Evolutionary conservation across 2,797 vertebrate species (phyloP).

Genomic region (Sylvia borin): DNA sequence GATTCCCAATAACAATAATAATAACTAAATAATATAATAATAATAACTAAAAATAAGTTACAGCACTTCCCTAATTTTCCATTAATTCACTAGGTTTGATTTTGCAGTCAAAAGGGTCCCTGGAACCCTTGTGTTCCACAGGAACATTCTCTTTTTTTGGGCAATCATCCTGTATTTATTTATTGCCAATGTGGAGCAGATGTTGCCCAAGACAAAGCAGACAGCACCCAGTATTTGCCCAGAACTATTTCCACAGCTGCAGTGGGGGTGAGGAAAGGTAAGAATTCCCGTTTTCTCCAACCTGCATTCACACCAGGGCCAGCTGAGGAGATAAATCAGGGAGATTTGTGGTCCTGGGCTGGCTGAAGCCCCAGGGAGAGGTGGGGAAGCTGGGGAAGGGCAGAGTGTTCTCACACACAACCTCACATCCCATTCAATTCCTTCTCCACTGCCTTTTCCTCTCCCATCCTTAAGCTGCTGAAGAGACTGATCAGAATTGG

Average conservation of each 20-base stretch:
- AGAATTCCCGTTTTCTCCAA: not conserved
- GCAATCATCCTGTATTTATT: not conserved
- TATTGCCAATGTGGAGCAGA: not conserved
- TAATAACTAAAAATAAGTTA: not conserved
- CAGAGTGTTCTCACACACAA: not conserved
- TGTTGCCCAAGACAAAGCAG: not conserved
- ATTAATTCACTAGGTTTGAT: not conserved
- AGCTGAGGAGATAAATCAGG: not conserved
- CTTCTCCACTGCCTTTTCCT: not conserved
- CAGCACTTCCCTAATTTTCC: not conserved
- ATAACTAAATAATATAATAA: too few species aligned
- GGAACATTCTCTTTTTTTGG: not conserved
- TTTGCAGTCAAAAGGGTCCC: not conserved
- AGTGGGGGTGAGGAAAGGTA: not conserved
- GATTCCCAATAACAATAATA: not conserved
- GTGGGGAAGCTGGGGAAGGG: not conserved
- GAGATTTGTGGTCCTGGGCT: not conserved
- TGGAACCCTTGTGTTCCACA: not conserved
- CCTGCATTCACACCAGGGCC: not conserved
- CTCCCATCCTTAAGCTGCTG: slow-evolving; percentile 77
- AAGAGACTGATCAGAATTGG: slow-evolving; percentile 88
- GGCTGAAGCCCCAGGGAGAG: not conserved
- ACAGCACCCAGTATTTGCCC: not conserved
- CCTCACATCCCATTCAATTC: not conserved
- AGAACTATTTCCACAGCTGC: not conserved